phyloP scores from a whole-genome alignment of 2,797 vertebrate species.

The Malurus leucopterus region DNA sequence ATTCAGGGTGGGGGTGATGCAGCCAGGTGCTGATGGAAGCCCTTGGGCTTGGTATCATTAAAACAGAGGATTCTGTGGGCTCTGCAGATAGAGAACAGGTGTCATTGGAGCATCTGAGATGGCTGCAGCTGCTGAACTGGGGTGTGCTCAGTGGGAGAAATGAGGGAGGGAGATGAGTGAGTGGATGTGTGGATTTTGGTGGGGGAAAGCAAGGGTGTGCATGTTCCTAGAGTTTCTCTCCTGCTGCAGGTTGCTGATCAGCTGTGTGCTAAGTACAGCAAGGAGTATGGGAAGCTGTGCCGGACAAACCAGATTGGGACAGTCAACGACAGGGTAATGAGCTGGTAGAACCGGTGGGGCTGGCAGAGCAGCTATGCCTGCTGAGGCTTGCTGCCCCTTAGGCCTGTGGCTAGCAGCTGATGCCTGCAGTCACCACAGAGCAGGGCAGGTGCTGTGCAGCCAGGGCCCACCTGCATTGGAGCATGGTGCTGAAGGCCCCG shows the following conservation, averaged over 20 bases:
- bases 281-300: constrained; percentile 96
- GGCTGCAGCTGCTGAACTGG: background rate
- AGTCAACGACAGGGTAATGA: constrained; percentile 91
- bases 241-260: constrained; percentile 89
- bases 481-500: background rate
- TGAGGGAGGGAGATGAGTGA: background rate
- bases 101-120: background rate
- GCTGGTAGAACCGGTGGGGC: background rate
- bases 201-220: background rate
- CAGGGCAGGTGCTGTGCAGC: background rate
- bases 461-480: background rate
- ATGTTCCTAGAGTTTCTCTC: background rate
- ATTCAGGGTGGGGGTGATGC: background rate
- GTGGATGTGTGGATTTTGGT: background rate
- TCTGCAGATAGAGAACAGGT: background rate
- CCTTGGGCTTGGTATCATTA: background rate
- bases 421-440: background rate
- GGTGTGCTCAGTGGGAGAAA: background rate
- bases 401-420: background rate
- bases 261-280: constrained; percentile 97
- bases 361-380: background rate
- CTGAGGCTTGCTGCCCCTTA: background rate
- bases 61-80: background rate
- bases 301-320: constrained; percentile 97
- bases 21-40: background rate